phyloP scores from a whole-genome alignment of 2,113 vertebrate genomes.

The Romanogobio albipinnatus region DNA sequence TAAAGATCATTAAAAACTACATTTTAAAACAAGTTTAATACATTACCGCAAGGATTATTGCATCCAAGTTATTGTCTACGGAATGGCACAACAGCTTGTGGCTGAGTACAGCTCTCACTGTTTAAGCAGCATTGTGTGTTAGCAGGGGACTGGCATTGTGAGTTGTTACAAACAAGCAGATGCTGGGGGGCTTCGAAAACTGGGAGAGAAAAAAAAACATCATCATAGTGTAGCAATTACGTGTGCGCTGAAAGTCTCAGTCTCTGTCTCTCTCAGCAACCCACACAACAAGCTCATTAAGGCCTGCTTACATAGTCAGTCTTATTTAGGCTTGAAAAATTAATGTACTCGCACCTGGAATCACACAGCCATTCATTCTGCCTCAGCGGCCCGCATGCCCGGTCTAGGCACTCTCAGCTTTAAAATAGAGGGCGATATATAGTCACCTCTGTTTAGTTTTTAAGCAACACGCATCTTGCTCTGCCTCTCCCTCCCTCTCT shows the following conservation, averaged over 20 bases:
- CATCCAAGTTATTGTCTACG: background rate
- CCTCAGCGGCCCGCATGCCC: conserved; percentile 56
- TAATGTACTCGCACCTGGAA: conserved; percentile 72
- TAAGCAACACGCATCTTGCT: conserved; percentile 71
- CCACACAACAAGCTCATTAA: conserved; percentile 78
- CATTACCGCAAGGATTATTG: conserved; percentile 16
- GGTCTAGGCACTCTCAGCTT: conserved; percentile 70
- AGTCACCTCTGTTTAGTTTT: conserved; percentile 75
- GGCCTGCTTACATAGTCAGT: conserved; percentile 69
- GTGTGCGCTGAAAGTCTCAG: conserved; percentile 69
- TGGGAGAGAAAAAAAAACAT: conserved; percentile 49
- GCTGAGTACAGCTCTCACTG: conserved; percentile 34
- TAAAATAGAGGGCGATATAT: conserved; percentile 67
- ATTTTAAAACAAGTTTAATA: conserved; percentile 20
- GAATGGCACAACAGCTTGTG: conserved; percentile 61
- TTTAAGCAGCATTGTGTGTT: conserved; percentile 45
- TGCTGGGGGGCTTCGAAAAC: conserved; percentile 64
- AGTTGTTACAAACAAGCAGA: conserved; percentile 72
- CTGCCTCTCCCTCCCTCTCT: conserved; percentile 57
- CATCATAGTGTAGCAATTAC: conserved; percentile 73
- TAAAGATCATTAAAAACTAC: background rate
- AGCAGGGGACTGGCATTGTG: conserved; percentile 66
- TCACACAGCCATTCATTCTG: conserved; percentile 70
- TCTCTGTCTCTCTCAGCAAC: conserved; percentile 70
- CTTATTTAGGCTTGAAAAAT: conserved; percentile 73